Conservation (phyloP, 2,797 vertebrate species). For the Zalophus californianus region DNA sequence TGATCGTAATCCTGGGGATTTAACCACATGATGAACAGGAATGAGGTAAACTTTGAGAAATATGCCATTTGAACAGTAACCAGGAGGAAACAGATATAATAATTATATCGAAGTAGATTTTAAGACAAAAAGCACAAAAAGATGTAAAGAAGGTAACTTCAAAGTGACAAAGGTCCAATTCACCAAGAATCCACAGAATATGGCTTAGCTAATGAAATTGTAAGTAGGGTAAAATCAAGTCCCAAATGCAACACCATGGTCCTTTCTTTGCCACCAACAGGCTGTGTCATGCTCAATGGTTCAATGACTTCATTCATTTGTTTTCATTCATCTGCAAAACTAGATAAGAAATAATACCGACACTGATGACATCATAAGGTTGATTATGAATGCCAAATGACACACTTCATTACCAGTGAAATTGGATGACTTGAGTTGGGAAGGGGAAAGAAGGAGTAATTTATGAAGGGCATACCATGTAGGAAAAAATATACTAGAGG, state of each 20-base stretch:
- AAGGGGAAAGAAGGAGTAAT: background rate
- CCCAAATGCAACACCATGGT: background rate
- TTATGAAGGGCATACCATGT: background rate
- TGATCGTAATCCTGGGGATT: background rate
- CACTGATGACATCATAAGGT: background rate
- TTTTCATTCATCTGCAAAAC: background rate
- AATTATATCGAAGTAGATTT: background rate
- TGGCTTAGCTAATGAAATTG: background rate
- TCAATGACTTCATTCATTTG: no score
- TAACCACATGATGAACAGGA: background rate
- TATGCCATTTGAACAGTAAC: background rate
- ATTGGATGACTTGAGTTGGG: background rate
- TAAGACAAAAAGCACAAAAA: background rate
- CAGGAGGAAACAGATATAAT: background rate
- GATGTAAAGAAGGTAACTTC: background rate
- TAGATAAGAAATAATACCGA: background rate
- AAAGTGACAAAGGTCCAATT: background rate
- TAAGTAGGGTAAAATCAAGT: background rate
- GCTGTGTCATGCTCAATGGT: no score
- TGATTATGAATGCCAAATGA: background rate
- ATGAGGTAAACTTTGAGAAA: background rate
- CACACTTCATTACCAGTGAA: background rate
- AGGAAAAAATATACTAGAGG: background rate
- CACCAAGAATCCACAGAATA: no score
- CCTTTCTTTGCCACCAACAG: background rate